Percentiles rank a stretch among this genome's conserved stretches.
These are phyloP conservation scores for Copidosoma aretas DNA, from an alignment of 2,888 invertebrate genomes.

Conservation along the genomic window DNA sequence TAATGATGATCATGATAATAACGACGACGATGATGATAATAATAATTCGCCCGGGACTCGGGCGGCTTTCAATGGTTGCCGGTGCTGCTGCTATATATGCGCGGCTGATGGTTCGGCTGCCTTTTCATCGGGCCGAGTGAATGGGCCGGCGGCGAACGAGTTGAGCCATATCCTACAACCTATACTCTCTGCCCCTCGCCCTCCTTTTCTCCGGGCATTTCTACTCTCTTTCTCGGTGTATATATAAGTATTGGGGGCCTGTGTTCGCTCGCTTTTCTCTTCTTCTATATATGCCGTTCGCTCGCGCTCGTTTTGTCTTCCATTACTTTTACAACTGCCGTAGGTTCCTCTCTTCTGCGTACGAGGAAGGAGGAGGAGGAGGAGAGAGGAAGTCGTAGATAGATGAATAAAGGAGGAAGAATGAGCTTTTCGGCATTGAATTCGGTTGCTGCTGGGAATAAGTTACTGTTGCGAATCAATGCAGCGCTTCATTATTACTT, in stretches of 20 bases:
- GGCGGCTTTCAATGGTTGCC: constrained; percentile 55
- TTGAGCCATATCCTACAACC: constrained; percentile 61
- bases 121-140: constrained; percentile 60
- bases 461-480: no score
- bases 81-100: constrained; percentile 43
- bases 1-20: constrained; percentile 63
- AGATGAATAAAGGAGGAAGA: constrained; percentile 18
- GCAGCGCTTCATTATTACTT: no score
- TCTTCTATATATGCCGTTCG: neutral
- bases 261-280: constrained; percentile 13
- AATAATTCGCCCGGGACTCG: constrained; percentile 58
- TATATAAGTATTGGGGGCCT: no score
- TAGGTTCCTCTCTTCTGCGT: constrained; percentile 34
- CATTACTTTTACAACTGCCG: constrained; percentile 8
- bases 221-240: no score
- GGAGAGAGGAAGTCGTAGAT: constrained; percentile 11
- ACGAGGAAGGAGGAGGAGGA: constrained; percentile 3
- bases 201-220: constrained; percentile 24
- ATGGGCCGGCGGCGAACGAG: constrained; percentile 62
- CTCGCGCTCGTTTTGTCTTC: constrained; percentile 30
- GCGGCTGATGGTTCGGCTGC: constrained; percentile 38
- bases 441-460: no score
- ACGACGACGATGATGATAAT: constrained; percentile 62
- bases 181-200: constrained; percentile 41
- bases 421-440: neutral